Conservation (phyloP, 2,888 invertebrate genomes). For the Galerucella calmariensis region DNA sequence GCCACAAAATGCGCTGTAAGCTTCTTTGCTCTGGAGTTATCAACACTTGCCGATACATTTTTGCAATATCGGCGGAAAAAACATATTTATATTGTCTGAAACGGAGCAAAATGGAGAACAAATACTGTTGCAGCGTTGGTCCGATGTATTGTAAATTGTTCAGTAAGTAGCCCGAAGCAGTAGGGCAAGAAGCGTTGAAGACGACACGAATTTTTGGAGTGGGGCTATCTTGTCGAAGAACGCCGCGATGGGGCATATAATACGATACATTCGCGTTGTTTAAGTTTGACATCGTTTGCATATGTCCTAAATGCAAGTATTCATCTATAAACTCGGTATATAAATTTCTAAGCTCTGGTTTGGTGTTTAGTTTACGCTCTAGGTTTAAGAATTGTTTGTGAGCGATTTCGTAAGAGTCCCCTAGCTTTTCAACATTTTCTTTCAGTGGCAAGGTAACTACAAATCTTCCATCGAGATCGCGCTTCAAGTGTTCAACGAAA, state of each 20-base stretch:
- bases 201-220: no score
- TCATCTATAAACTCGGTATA: no score
- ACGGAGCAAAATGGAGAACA: neutral
- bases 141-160: neutral
- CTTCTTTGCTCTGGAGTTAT: no score
- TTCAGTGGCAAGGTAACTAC: constrained; percentile 22
- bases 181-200: no score
- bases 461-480: constrained; percentile 17
- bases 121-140: neutral
- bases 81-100: no score
- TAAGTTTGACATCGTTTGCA: neutral
- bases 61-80: no score
- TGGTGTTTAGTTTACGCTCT: no score
- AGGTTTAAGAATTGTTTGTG: neutral
- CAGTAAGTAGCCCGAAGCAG: no score
- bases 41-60: no score
- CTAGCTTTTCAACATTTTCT: constrained; percentile 17
- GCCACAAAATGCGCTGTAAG: neutral
- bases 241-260: constrained; percentile 2
- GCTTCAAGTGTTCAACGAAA: constrained; percentile 7
- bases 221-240: no score
- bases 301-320: neutral
- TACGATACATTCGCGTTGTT: constrained; percentile 4
- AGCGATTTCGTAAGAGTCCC: neutral
- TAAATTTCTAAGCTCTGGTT: no score